phyloP scores from a whole-genome alignment of 1,140 invertebrate species.

The Lepidurus apus region DNA sequence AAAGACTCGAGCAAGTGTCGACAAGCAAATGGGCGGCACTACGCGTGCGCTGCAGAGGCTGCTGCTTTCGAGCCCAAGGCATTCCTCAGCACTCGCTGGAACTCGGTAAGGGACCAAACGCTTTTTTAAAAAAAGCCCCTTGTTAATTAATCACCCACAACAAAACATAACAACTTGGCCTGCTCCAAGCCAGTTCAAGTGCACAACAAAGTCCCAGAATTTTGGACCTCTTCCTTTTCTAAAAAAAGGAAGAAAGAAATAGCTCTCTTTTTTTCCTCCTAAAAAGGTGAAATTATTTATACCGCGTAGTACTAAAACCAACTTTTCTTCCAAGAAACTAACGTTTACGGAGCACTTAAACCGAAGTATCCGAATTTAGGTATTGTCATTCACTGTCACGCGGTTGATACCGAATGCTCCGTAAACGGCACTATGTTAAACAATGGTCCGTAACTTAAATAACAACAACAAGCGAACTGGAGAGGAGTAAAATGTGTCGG shows the following conservation, averaged over 20 bases:
- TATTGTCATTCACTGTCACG: too few relatives aligned
- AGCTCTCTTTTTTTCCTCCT: too few relatives aligned
- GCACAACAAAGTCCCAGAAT: too few relatives aligned
- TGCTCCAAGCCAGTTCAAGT: neutral
- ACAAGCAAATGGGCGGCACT: slow-evolving; percentile 76
- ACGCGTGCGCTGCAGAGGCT: slow-evolving; percentile 30
- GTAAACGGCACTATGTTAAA: too few relatives aligned
- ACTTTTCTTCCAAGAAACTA: too few relatives aligned
- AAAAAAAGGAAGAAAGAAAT: too few relatives aligned
- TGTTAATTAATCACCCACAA: neutral
- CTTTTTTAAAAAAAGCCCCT: neutral
- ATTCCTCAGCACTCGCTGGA: slow-evolving; percentile 65
- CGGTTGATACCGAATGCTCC: too few relatives aligned
- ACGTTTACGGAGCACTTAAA: too few relatives aligned
- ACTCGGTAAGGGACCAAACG: slow-evolving; percentile 53
- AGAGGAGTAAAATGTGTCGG: neutral
- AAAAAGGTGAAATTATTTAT: too few relatives aligned
- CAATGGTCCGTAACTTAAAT: neutral
- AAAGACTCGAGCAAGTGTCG: slow-evolving; percentile 70
- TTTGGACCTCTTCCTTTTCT: too few relatives aligned
- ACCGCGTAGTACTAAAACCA: too few relatives aligned
- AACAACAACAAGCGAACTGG: slow-evolving; percentile 14
- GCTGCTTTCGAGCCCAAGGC: slow-evolving; percentile 40
- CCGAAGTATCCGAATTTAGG: too few relatives aligned
- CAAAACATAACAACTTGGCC: neutral